Percentiles rank a stretch among this genome's conserved stretches.
phyloP scores from a whole-genome alignment of 2,113 vertebrate species.

The Podocnemis expansa region DNA sequence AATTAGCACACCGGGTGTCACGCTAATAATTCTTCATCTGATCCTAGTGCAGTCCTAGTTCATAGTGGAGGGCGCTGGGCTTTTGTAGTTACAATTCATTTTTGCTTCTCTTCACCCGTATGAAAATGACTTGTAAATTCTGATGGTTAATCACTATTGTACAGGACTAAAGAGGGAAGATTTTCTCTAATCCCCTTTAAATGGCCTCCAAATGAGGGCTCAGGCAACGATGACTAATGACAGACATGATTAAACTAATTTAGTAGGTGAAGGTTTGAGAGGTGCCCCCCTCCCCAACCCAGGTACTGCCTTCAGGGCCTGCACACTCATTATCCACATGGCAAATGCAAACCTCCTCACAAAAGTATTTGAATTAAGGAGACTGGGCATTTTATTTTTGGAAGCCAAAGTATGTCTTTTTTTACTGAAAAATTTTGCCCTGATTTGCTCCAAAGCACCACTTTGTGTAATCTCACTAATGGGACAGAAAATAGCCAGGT shows the following conservation, averaged over 20 bases:
- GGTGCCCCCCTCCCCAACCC: not conserved
- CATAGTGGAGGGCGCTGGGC: fast-evolving
- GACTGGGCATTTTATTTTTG: not conserved
- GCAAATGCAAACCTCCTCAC: not conserved
- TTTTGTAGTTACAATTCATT: not conserved
- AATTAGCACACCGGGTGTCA: not conserved
- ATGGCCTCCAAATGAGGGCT: constrained; percentile 49
- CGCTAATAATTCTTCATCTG: not conserved
- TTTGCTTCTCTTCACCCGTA: not conserved
- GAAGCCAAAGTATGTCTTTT: not conserved
- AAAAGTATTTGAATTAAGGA: not conserved
- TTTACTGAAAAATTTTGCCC: not conserved
- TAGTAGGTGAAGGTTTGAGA: not conserved
- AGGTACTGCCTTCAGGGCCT: not conserved
- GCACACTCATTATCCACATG: fast-evolving
- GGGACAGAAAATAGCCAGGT: not conserved
- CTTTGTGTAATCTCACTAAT: not conserved
- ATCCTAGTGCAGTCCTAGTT: not conserved
- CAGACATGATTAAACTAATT: constrained; percentile 41
- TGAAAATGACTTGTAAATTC: not conserved
- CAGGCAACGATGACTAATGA: constrained; percentile 30
- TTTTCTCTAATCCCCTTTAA: constrained; percentile 60
- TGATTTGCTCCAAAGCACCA: not conserved
- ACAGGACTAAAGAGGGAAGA: not conserved
- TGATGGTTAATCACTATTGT: constrained; percentile 29